These are phyloP conservation scores for Lepidocyrtoides sp. DNA, from an alignment of 2,888 invertebrate species.

Conservation along the genomic window DNA sequence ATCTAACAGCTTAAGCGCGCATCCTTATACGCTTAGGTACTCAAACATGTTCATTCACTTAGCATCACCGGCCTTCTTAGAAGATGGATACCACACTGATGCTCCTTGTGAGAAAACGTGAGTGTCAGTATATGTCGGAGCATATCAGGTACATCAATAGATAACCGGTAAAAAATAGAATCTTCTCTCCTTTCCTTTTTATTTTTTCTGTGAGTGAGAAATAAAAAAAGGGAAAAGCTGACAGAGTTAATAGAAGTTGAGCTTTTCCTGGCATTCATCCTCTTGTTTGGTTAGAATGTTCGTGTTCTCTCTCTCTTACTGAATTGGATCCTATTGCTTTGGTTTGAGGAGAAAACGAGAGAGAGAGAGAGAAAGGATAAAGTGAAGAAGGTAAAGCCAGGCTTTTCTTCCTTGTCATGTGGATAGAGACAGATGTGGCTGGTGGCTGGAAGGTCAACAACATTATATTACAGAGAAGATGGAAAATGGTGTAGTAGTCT, in stretches of 20 bases:
- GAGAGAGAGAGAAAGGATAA: slow-evolving; percentile 22
- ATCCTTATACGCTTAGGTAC: not conserved
- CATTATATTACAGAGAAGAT: slow-evolving; percentile 71
- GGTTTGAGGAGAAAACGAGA: slow-evolving; percentile 45
- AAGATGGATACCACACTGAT: not conserved
- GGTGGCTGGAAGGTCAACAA: slow-evolving; percentile 78
- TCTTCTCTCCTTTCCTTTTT: slow-evolving; percentile 49
- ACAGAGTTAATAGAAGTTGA: slow-evolving; percentile 79
- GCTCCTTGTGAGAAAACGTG: not conserved
- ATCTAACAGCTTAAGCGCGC: too few species aligned
- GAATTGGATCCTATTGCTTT: slow-evolving; percentile 69
- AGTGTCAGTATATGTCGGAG: slow-evolving; percentile 17
- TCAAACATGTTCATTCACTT: slow-evolving; percentile 52
- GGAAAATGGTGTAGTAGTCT: slow-evolving; percentile 41
- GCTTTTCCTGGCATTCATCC: slow-evolving; percentile 78
- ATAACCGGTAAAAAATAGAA: slow-evolving; percentile 55
- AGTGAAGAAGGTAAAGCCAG: slow-evolving; percentile 76
- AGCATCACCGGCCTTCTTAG: not conserved
- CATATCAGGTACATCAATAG: slow-evolving; percentile 63
- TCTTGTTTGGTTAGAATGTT: slow-evolving; percentile 75
- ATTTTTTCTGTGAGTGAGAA: slow-evolving; percentile 37
- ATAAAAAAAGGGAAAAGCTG: slow-evolving; percentile 65
- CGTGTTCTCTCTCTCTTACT: slow-evolving; percentile 71
- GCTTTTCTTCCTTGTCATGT: slow-evolving; percentile 75
- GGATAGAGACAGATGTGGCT: slow-evolving; percentile 79